Conservation (phyloP, 2,797 vertebrate genomes). For the Bryconaethiops microstoma region DNA sequence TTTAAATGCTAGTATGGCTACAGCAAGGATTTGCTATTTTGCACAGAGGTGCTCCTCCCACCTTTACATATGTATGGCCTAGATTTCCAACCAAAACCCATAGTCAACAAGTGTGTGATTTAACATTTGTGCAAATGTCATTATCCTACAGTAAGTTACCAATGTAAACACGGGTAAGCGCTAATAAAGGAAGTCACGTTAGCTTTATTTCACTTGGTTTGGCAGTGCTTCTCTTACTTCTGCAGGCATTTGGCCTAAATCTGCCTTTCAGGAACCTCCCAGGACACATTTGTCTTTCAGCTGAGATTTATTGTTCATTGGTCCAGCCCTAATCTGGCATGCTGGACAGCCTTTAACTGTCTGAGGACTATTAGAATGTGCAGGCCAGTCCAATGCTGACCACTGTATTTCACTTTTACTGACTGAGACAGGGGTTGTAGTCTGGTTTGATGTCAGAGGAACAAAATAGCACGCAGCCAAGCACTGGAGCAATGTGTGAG, state of each 20-base stretch:
- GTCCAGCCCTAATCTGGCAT: not conserved
- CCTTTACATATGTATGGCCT: not conserved
- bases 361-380: slow-evolving; percentile 11
- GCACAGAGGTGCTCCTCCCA: not conserved
- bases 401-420: slow-evolving; percentile 33
- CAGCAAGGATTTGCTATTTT: too few relatives aligned
- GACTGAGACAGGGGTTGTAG: slow-evolving; percentile 20
- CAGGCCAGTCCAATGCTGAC: slow-evolving; percentile 11
- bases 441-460: slow-evolving; percentile 18
- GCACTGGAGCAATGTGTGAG: slow-evolving; percentile 19
- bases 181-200: not conserved
- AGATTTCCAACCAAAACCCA: not conserved
- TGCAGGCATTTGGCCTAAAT: not conserved
- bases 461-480: slow-evolving; percentile 11
- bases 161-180: not conserved
- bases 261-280: not conserved
- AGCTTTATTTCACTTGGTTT: not conserved
- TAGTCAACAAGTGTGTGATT: not conserved
- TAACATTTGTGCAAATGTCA: not conserved
- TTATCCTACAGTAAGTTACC: not conserved
- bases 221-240: not conserved
- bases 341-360: slow-evolving; percentile 13
- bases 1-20: too few relatives aligned
- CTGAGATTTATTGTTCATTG: not conserved
- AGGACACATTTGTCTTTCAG: slow-evolving; percentile 5